Evolutionary conservation across 2,888 invertebrate genomes (phyloP).

Genomic region (Heteromyza rotundicornis): DNA sequence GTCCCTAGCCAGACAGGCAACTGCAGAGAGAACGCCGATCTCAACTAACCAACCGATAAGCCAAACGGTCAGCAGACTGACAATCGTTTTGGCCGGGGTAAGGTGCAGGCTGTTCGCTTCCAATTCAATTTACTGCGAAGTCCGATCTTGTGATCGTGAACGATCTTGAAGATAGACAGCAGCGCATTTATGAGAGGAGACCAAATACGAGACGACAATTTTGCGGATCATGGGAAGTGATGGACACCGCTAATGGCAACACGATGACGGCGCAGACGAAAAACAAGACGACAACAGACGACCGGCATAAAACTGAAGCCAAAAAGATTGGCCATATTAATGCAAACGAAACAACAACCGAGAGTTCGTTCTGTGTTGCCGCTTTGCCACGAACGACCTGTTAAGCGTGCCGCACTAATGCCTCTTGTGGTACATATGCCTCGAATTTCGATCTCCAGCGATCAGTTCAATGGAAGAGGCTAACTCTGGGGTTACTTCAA

Average conservation of each 20-base stretch:
- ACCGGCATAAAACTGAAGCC: conserved; percentile 5
- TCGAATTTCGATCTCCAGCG: too few species aligned
- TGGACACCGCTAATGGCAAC: background rate
- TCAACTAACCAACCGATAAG: background rate
- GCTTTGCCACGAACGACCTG: too few species aligned
- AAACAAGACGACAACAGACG: background rate
- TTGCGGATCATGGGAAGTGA: background rate
- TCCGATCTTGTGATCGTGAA: conserved; percentile 9
- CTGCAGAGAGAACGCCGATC: background rate
- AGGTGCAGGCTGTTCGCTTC: background rate
- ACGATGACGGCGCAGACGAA: background rate
- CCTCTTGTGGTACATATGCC: too few species aligned
- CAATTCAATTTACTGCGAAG: conserved; percentile 17
- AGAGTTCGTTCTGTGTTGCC: too few species aligned
- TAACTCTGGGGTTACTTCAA: too few species aligned
- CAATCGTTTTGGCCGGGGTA: background rate
- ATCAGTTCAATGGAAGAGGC: too few species aligned
- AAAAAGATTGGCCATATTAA: conserved; percentile 20
- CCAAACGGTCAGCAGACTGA: background rate
- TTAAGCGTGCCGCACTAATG: too few species aligned
- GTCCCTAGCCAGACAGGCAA: background rate
- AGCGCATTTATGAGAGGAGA: conserved; percentile 3
- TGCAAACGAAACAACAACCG: background rate
- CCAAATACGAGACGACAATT: background rate
- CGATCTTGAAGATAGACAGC: conserved; percentile 17